Base-by-base conservation (phyloP, 1,140 invertebrate species). In the Probaryconus sp. region DNA sequence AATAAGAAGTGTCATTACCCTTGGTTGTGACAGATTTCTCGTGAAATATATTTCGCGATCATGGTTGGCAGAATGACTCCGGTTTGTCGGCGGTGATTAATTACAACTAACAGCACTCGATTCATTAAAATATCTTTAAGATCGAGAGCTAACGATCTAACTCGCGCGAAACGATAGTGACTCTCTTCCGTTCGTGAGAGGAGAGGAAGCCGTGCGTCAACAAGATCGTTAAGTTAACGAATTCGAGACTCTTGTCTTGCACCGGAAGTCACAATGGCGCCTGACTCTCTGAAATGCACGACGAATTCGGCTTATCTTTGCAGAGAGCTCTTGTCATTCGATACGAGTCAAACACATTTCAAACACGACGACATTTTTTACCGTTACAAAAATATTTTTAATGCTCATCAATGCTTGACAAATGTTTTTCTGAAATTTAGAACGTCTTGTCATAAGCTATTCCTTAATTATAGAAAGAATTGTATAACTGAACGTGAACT, bases 211-310 rank as follows among this genome's bases (percentile, higher is more conserved):
- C 50, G 50, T 81, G 81, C 81, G 85, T 88, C 86, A 85, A 78
- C 82, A 76, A 87, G 85, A 84, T 88, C 86, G 83, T 88, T 88
- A 86, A 65, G 75, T 71, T 86, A 85, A 88, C 83, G 85, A 77
- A 84, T 83, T 72, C 64, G 60, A 55, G 65, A 68, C 53, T 77
- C 61, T 78, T 65, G 60, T 64, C 26, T 21, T 24, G 65, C 79
- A 74, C 73, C 84, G 85, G 85, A 87, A 87, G 80, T 83, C 76
- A 71, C 69, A 60, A 47, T 75, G 83, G 79, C 83, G 83, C 77
- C 83, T 70, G 38, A 42, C 47, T 65, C 35, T 2, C 24, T 58
- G 56, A 77, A 68, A 35, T 61, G 42, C 40, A 28, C 37, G 50
- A 16, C n/a, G 6, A 55, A 45, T 63, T 61, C 30, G 24, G 43